Conservation (phyloP, 2,797 vertebrate species). For the Pipistrellus pygmaeus region DNA sequence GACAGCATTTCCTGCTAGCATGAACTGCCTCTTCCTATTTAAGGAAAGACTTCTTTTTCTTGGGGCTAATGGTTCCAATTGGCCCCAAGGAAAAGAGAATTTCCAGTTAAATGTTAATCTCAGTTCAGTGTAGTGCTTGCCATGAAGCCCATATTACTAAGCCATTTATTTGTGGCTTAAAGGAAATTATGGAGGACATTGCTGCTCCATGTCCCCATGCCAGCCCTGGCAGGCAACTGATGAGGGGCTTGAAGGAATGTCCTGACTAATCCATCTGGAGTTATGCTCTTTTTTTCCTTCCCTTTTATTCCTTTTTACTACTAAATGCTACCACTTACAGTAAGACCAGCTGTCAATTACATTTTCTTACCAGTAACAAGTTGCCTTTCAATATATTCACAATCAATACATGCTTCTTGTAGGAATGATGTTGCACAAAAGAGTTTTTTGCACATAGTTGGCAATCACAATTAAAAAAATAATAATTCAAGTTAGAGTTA, state of each 20-base stretch:
- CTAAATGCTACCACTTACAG: background rate
- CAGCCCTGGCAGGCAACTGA: constrained; percentile 74
- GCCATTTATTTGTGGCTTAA: constrained; percentile 75
- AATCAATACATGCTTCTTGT: background rate
- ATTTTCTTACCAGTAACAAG: constrained; percentile 7
- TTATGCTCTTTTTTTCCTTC: background rate
- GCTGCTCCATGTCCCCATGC: constrained; percentile 57
- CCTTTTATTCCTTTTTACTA: constrained; percentile 8
- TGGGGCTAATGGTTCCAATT: background rate
- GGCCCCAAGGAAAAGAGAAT: constrained; percentile 45
- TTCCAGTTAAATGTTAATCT: constrained; percentile 25
- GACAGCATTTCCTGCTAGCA: background rate
- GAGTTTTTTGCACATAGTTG: background rate
- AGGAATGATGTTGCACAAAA: background rate
- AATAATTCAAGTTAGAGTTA: background rate
- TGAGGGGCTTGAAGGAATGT: constrained; percentile 55
- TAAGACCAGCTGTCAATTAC: background rate
- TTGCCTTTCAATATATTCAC: background rate
- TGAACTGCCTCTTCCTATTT: background rate
- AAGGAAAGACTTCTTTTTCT: background rate
- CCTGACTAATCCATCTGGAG: background rate
- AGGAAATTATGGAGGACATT: constrained; percentile 64
- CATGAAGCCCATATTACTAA: constrained; percentile 50
- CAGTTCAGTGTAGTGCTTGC: background rate
- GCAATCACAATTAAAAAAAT: background rate